A percentile compares a stretch with the other conserved stretches of the same genome.
Evolutionary conservation across 2,888 invertebrate genomes (phyloP).

Genomic region (Drosophila demipolita): DNA sequence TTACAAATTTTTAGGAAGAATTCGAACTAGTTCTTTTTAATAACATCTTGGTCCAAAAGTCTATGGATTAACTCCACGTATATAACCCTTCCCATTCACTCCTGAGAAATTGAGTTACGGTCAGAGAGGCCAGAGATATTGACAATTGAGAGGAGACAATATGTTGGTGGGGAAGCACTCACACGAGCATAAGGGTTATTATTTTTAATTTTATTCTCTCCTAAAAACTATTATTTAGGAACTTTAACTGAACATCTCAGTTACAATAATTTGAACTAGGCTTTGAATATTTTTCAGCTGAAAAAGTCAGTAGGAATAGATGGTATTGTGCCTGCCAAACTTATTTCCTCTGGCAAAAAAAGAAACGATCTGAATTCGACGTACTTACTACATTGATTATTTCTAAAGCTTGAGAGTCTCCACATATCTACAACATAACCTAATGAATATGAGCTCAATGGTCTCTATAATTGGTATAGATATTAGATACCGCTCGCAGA

Average conservation of each 20-base stretch:
- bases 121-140: background rate
- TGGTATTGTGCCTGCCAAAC: no score
- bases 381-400: background rate
- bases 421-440: background rate
- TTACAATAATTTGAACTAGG: background rate
- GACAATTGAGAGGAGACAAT: background rate
- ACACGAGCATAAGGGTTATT: background rate
- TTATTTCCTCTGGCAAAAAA: background rate
- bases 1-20: background rate
- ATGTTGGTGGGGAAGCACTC: background rate
- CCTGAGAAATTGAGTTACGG: background rate
- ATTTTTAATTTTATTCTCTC: background rate
- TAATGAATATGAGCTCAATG: background rate
- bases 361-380: background rate
- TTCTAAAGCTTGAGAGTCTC: background rate
- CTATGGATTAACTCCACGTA: background rate
- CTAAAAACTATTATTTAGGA: background rate
- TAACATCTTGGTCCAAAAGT: background rate
- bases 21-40: background rate
- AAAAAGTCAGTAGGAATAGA: background rate
- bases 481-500: background rate
- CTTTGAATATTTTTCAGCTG: background rate
- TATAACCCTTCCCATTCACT: background rate
- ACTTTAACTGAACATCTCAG: background rate
- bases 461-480: background rate